Percentiles rank a stretch among this genome's conserved stretches.
These are phyloP conservation scores for Epirrhoe tristata DNA, from an alignment of 2,888 invertebrate genomes.

Conservation along the genomic window DNA sequence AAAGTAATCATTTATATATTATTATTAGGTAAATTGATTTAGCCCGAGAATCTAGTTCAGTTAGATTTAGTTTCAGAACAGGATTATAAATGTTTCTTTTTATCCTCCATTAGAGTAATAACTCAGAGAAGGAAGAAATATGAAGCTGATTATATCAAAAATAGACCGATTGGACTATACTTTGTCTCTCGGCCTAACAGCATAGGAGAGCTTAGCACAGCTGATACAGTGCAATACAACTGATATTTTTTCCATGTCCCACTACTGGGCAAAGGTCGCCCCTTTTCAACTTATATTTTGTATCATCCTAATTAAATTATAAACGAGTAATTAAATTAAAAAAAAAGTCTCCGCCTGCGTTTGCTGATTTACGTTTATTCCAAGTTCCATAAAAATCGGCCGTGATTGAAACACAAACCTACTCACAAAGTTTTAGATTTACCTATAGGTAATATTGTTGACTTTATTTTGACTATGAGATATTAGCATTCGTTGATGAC, in stretches of 20 bases:
- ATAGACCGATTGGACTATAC: constrained; percentile 51
- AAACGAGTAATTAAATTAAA: too few relatives aligned
- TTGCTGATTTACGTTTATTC: too few relatives aligned
- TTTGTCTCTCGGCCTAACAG: constrained; percentile 45
- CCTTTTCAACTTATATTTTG: too few relatives aligned
- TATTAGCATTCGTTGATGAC: background rate
- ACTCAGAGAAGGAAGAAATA: constrained; percentile 36
- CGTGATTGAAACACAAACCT: too few relatives aligned
- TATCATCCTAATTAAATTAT: too few relatives aligned
- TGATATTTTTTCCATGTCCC: background rate
- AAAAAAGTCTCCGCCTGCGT: too few relatives aligned
- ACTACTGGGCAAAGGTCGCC: too few relatives aligned
- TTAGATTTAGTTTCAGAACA: constrained; percentile 31
- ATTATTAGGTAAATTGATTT: background rate
- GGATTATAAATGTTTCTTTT: constrained; percentile 42
- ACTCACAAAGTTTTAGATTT: too few relatives aligned
- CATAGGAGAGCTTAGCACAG: constrained; percentile 4
- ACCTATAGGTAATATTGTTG: too few relatives aligned
- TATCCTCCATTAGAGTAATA: constrained; percentile 41
- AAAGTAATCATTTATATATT: background rate
- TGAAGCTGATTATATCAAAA: constrained; percentile 42
- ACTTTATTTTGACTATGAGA: too few relatives aligned
- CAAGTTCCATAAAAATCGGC: too few relatives aligned
- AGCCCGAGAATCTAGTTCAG: background rate
- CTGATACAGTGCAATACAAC: background rate